Conservation (phyloP, 1,140 invertebrate genomes). For the Agrilus planipennis region DNA sequence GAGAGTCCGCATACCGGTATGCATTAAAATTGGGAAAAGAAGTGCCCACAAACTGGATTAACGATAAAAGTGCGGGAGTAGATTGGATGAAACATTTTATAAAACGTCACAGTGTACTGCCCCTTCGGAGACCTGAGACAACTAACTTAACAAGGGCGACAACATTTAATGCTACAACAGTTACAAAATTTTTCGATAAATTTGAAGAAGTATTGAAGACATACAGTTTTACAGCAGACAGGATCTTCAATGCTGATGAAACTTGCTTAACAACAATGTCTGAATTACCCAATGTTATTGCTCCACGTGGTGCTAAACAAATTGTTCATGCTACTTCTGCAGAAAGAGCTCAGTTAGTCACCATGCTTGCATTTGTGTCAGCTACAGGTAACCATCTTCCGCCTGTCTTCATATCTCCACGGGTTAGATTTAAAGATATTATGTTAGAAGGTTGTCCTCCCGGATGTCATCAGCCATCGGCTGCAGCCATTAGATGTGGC, state of each 20-base stretch:
- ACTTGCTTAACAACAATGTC: neutral
- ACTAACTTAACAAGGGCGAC: neutral
- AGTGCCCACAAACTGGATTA: neutral
- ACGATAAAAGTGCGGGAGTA: neutral
- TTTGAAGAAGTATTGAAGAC: neutral
- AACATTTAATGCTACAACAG: constrained; percentile 1
- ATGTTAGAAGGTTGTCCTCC: neutral
- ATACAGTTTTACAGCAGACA: neutral
- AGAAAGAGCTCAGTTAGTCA: neutral
- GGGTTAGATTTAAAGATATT: neutral
- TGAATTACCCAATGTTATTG: neutral
- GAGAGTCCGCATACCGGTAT: neutral
- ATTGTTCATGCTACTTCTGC: neutral
- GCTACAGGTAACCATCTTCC: neutral
- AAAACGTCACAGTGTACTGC: neutral
- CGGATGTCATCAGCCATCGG: neutral
- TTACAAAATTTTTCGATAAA: neutral
- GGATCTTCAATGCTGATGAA: neutral
- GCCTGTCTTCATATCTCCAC: neutral
- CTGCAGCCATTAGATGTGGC: neutral
- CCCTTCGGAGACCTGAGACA: neutral
- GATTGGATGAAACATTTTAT: neutral
- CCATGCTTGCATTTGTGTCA: neutral
- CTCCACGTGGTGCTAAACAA: neutral
- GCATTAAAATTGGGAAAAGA: constrained; percentile 2